Percentiles rank a stretch among this genome's conserved stretches.
phyloP scores from a whole-genome alignment of 1,140 invertebrate genomes.

The Drosophila sp. region DNA sequence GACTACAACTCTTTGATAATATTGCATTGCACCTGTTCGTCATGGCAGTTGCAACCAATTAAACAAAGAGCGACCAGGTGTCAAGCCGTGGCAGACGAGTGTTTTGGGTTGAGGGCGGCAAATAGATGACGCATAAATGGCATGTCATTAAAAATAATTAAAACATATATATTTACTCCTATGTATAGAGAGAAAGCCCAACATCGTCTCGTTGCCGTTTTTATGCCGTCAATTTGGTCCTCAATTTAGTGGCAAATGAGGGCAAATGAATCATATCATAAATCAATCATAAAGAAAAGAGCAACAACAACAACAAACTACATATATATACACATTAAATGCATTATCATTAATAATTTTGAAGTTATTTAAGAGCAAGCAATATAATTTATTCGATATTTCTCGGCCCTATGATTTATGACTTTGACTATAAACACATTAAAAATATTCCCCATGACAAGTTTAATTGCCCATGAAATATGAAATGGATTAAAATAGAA shows the following conservation, averaged over 20 bases:
- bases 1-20: background rate
- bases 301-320: too few species aligned
- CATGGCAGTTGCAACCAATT: constrained; percentile 8
- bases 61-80: background rate
- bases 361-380: background rate
- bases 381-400: background rate
- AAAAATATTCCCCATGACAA: too few species aligned
- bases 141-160: constrained; percentile 21
- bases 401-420: background rate
- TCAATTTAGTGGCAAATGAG: constrained; percentile 6
- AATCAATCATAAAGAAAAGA: background rate
- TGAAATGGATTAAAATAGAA: too few species aligned
- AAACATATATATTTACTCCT: constrained; percentile 29
- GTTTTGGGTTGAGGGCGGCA: too few species aligned
- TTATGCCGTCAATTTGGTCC: background rate
- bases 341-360: constrained; percentile 3
- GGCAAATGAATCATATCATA: constrained; percentile 7
- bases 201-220: background rate
- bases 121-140: constrained; percentile 10
- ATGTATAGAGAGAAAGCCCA: constrained; percentile 19
- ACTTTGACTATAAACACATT: too few species aligned
- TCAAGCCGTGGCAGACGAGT: background rate
- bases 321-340: background rate
- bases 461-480: too few species aligned
- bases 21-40: constrained; percentile 1